Evolutionary conservation across 2,113 vertebrate genomes (phyloP), one percentile per base, ranked within the genome.

Genomic region (Miniopterus natalensis): DNA sequence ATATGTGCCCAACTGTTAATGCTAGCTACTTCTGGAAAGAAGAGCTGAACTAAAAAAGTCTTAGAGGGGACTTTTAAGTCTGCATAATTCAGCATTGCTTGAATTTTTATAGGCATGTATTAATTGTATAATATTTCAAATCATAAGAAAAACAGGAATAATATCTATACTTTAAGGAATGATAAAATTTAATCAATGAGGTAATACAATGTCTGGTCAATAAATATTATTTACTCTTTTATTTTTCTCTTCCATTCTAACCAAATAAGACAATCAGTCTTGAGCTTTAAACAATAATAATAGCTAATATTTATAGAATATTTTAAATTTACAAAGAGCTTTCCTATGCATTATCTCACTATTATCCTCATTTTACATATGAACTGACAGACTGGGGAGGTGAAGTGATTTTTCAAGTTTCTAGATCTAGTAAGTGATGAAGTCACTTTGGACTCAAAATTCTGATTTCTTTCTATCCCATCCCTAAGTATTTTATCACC

Each of bases 201-300:
- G 84, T 42, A 79, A 59, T 85, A 47, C 11, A 78, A 59, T 45
- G 5, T 68, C 78, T 77, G 42, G 36, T 68, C 65, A 87, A 83
- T 77, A 90, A 92, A 59, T 57, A 74, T 40, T 73, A 84, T 29
- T 90, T 93, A 25, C 68, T 29, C 9, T 75, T 84, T 84, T 15
- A 9, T 68, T 92, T 95, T 91, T 91, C 31, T 94, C 65, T 97
- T 81, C 66, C 1, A 53, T 42, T 88, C 29, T 84, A 53, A 84
- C 83, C 6, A 91, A 93, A 55, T 91, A 23, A 83, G 49, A 57
- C 2, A 92, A 63, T 83, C 40, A 87, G 18, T 84, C n/a, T 68
- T 66, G 17, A 92, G 59, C 49, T 92, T 84, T 85, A 77, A 91
- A 86, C 80, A 91, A 63, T 57, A 65, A 86, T 27, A 49, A 78